These are phyloP conservation scores for Colossoma macropomum DNA, from an alignment of 2,113 vertebrate species.

Conservation along the genomic window DNA sequence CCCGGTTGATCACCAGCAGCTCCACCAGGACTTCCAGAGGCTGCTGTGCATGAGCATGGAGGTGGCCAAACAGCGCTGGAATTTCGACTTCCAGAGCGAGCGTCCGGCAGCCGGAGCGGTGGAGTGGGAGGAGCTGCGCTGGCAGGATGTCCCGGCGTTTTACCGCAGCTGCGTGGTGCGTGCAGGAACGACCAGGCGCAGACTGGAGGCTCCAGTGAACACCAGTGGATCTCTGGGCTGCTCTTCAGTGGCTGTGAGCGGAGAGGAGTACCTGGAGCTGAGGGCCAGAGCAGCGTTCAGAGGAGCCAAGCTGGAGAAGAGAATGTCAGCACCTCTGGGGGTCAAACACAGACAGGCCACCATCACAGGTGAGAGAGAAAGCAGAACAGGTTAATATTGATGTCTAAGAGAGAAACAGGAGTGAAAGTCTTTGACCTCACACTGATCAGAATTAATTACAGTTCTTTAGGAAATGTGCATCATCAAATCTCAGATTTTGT, in stretches of 20 bases:
- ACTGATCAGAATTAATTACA: no score
- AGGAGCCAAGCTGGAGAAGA: conserved; percentile 40
- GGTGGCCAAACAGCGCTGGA: conserved; percentile 76
- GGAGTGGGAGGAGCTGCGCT: conserved; percentile 77
- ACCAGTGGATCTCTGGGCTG: background rate
- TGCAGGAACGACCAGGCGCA: conserved; percentile 1
- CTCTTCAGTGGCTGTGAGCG: conserved; percentile 54
- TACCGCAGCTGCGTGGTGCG: conserved; percentile 72
- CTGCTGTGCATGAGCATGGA: conserved; percentile 68
- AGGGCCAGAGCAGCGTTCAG: conserved; percentile 60
- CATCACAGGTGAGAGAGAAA: conserved; percentile 74
- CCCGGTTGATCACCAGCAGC: conserved; percentile 76
- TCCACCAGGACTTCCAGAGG: conserved; percentile 76
- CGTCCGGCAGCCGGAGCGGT: conserved; percentile 56
- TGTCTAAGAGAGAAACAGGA: background rate
- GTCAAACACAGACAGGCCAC: conserved; percentile 70
- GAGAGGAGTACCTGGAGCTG: conserved; percentile 70
- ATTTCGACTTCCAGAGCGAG: conserved; percentile 78
- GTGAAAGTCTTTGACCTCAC: background rate
- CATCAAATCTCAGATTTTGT: no score
- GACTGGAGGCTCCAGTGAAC: background rate
- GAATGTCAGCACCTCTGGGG: background rate
- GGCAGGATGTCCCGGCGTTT: conserved; percentile 75
- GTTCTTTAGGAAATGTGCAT: no score
- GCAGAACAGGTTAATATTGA: background rate